Percentiles rank a stretch among this genome's conserved stretches.
Evolutionary conservation across 1,140 invertebrate genomes (phyloP).

Genomic region (Ruditapes philippinarum): DNA sequence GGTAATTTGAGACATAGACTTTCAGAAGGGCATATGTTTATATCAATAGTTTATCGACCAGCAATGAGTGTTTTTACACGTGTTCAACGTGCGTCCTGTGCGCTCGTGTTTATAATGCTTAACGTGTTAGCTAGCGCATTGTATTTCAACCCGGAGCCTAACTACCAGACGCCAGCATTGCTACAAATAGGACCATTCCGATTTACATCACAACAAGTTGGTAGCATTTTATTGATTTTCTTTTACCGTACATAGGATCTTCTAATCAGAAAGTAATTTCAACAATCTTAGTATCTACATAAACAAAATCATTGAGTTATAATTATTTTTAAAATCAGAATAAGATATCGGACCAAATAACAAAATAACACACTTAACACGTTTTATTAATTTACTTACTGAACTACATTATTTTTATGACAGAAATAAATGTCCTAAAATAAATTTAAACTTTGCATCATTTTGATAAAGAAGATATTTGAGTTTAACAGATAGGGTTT

Average conservation of each 20-base stretch:
- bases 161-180: constrained; percentile 61
- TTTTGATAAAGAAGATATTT: too few species aligned
- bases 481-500: too few species aligned
- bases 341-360: too few species aligned
- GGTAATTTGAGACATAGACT: constrained; percentile 77
- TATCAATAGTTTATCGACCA: constrained; percentile 85
- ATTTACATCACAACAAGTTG: constrained; percentile 78
- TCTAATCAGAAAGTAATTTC: too few species aligned
- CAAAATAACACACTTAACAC: too few species aligned
- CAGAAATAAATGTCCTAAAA: too few species aligned
- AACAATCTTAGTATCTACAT: too few species aligned
- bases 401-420: too few species aligned
- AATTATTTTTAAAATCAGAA: too few species aligned
- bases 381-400: too few species aligned
- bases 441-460: too few species aligned
- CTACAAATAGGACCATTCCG: constrained; percentile 78
- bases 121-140: constrained; percentile 87
- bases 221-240: neutral
- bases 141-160: constrained; percentile 84
- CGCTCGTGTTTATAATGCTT: constrained; percentile 85
- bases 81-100: constrained; percentile 86
- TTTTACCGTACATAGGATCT: neutral
- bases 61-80: constrained; percentile 85
- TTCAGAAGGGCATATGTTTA: constrained; percentile 85
- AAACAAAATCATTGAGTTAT: too few species aligned